Evolutionary conservation across 2,888 invertebrate genomes (phyloP), one percentile per base, ranked within the genome.

Genomic region (Dioctria rufipes): DNA sequence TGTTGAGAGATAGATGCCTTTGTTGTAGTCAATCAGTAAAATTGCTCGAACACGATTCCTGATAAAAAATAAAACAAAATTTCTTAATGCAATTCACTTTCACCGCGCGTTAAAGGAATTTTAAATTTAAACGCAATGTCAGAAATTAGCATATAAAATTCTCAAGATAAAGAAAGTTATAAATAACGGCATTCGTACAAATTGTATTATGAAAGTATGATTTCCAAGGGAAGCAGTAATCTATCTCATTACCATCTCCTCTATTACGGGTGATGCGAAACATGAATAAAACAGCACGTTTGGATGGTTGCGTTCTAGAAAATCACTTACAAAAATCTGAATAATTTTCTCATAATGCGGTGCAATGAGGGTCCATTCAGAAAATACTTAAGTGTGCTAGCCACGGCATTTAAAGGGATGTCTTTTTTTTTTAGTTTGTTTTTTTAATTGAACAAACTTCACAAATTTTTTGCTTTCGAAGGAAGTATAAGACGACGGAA

Each of bases 301-400:
- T 51, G 40, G 40, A 71, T 39, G 37, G 40, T 37, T 25, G 39
- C 54, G 71, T 71, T 40, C 54, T 51, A 71, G 54, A 71, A 54
- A 71, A 71, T 71, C 54, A 54, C 71, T 71, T 40, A 25, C 25
- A 25, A 25, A 25, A 54, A 71, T 71, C 54, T 71, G 71, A 51
- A 71, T 71, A 71, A 71, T 71, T 71, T 71, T 71, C 71, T 71
- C 71, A 71, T 71, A 71, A 71, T 39, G 71, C 54, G 51, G 51
- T 54, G 37, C 37, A 37, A 37, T 39, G 71, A 51, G 71, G 51
- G 54, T 51, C 0, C 25, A 2, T 25, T 2, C 43, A 46, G 46
- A 67, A 43, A 67, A 67, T 43, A 67, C n/a, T 9, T 43, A 42
- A 65, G 40, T 65, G 40, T 46, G 49, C 43, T 67, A 8, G 46